These are phyloP conservation scores for Cyclopterus lumpus DNA, from an alignment of 2,797 vertebrate genomes.

Conservation along the genomic window DNA sequence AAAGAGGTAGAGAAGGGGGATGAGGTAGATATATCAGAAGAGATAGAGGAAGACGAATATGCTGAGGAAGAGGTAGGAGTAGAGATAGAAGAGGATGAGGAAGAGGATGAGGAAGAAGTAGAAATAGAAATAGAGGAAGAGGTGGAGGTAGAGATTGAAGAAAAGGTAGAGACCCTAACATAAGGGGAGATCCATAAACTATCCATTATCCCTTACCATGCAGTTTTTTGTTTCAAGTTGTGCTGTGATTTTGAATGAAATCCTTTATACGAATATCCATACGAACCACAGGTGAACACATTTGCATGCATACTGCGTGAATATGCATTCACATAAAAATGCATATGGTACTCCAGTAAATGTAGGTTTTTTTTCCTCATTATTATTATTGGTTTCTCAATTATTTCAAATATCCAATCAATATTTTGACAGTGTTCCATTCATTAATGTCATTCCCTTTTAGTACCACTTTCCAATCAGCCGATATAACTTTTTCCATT, in stretches of 20 bases:
- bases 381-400: background rate
- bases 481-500: slow-evolving; percentile 10
- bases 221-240: background rate
- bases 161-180: background rate
- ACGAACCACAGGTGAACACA: background rate
- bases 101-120: too few species aligned
- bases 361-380: background rate
- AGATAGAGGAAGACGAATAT: too few species aligned
- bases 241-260: background rate
- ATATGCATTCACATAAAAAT: background rate
- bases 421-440: background rate
- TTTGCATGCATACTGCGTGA: background rate
- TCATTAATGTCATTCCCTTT: slow-evolving; percentile 5
- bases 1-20: too few species aligned
- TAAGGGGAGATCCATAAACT: background rate
- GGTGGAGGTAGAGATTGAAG: too few species aligned
- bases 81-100: too few species aligned
- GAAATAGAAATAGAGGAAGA: too few species aligned
- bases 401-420: slow-evolving; percentile 10
- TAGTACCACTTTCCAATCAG: slow-evolving; percentile 7
- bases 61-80: too few species aligned
- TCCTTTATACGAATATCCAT: background rate
- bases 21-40: too few species aligned
- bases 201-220: background rate
- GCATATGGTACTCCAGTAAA: background rate